Percentiles rank a stretch among this genome's conserved stretches.
Conservation (phyloP, 2,113 vertebrate genomes). For the Phodopus roborovskii region DNA sequence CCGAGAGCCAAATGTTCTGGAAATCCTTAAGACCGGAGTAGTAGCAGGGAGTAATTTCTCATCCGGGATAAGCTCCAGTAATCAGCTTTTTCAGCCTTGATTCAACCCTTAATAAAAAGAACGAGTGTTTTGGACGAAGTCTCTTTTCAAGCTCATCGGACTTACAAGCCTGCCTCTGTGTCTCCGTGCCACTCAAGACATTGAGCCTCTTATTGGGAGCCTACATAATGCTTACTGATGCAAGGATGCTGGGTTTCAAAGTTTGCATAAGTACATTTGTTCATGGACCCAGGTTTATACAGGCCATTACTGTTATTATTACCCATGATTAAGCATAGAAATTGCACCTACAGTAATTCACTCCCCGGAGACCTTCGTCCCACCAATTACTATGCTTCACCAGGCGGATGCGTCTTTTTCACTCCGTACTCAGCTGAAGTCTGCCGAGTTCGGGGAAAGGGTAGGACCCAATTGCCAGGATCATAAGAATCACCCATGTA, state of each 20-base stretch:
- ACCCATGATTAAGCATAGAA: slow-evolving; percentile 6
- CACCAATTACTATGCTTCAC: background rate
- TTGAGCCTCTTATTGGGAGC: background rate
- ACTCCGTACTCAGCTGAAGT: background rate
- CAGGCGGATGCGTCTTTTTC: background rate
- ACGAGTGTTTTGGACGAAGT: background rate
- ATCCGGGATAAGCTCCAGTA: slow-evolving; percentile 34
- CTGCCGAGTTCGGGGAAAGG: background rate
- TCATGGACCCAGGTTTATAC: background rate
- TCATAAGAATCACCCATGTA: background rate
- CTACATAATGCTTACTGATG: background rate
- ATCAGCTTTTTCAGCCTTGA: slow-evolving; percentile 57
- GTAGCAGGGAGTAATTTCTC: slow-evolving; percentile 29
- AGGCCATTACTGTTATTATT: background rate
- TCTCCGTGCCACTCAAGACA: background rate
- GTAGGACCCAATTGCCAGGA: background rate
- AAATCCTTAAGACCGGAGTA: background rate
- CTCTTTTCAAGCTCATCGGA: background rate
- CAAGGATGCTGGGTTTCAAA: background rate
- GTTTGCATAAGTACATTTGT: background rate
- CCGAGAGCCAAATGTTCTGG: slow-evolving; percentile 18
- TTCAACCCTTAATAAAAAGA: slow-evolving; percentile 31
- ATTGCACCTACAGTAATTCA: background rate
- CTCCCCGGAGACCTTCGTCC: slow-evolving; percentile 5
- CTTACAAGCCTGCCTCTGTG: background rate